Conservation (phyloP, 2,888 invertebrate species). For the Laspeyria flexula region DNA sequence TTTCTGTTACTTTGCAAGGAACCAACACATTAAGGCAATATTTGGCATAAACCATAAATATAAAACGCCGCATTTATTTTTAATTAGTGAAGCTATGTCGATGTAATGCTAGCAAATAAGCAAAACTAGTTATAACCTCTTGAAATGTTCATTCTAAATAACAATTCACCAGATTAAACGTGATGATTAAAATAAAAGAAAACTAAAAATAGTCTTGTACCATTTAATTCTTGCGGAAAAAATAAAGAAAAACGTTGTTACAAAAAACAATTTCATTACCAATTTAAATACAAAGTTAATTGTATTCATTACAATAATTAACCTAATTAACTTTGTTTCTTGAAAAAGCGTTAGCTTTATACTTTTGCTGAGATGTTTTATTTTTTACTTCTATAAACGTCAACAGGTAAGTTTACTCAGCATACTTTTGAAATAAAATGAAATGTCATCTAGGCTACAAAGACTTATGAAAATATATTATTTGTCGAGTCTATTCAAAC, state of each 20-base stretch:
- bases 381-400: background rate
- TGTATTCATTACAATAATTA: slow-evolving; percentile 38
- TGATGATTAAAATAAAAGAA: background rate
- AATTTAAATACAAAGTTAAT: slow-evolving; percentile 28
- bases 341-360: slow-evolving; percentile 6
- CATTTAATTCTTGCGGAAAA: background rate
- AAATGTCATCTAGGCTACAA: too few species aligned
- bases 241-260: slow-evolving; percentile 2
- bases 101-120: too few species aligned
- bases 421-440: too few species aligned
- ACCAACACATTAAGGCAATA: too few species aligned
- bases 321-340: slow-evolving; percentile 28
- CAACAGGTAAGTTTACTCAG: slow-evolving; percentile 7
- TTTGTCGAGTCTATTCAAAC: slow-evolving; percentile 33
- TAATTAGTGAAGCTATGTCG: too few species aligned
- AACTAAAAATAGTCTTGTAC: background rate
- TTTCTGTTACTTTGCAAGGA: too few species aligned
- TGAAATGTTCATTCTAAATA: too few species aligned
- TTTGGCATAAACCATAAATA: too few species aligned
- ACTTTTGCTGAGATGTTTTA: background rate
- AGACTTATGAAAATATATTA: too few species aligned
- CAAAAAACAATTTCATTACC: slow-evolving; percentile 26
- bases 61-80: too few species aligned
- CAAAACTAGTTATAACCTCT: too few species aligned
- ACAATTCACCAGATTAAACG: too few species aligned